A percentile compares a stretch with the other conserved stretches of the same genome.
phyloP scores from a whole-genome alignment of 1,140 invertebrate genomes.

The Drosophila watanabei region DNA sequence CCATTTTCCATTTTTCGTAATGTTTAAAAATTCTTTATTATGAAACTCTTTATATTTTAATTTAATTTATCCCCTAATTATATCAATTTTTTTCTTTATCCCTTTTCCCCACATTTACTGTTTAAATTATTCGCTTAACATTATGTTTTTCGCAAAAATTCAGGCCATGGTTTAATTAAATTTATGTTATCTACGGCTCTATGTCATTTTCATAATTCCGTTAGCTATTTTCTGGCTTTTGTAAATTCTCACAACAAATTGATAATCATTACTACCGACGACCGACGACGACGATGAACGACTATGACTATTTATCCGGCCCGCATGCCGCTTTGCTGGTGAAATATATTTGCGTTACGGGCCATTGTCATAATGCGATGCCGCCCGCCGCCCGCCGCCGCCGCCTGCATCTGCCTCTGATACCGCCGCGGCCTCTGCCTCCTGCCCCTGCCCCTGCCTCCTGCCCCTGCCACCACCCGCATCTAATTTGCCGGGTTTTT shows the following conservation, averaged over 20 bases:
- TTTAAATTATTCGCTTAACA: background rate
- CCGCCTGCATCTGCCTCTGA: constrained; percentile 24
- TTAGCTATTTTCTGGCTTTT: constrained; percentile 1
- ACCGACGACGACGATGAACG: background rate
- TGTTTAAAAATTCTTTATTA: too few relatives aligned
- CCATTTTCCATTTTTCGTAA: too few relatives aligned
- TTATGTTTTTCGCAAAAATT: background rate
- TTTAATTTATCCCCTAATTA: background rate
- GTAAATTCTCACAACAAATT: constrained; percentile 53
- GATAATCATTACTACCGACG: constrained; percentile 46
- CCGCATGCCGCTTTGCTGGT: constrained; percentile 31
- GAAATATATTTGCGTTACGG: constrained; percentile 52
- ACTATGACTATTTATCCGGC: constrained; percentile 30
- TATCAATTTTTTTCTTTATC: background rate
- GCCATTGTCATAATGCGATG: constrained; percentile 60
- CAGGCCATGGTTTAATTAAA: constrained; percentile 9
- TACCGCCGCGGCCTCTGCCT: constrained; percentile 1
- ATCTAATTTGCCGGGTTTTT: constrained; percentile 28
- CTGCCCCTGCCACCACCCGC: constrained; percentile 28
- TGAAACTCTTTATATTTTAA: background rate
- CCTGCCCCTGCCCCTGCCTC: constrained; percentile 13
- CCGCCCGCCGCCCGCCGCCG: constrained; percentile 33
- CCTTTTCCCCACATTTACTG: too few relatives aligned
- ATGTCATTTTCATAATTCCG: constrained; percentile 22
- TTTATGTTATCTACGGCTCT: constrained; percentile 1